Percentiles rank a stretch among this genome's conserved stretches.
These are phyloP conservation scores for Eupithecia subumbrata DNA, from an alignment of 2,888 invertebrate species.

Conservation along the genomic window DNA sequence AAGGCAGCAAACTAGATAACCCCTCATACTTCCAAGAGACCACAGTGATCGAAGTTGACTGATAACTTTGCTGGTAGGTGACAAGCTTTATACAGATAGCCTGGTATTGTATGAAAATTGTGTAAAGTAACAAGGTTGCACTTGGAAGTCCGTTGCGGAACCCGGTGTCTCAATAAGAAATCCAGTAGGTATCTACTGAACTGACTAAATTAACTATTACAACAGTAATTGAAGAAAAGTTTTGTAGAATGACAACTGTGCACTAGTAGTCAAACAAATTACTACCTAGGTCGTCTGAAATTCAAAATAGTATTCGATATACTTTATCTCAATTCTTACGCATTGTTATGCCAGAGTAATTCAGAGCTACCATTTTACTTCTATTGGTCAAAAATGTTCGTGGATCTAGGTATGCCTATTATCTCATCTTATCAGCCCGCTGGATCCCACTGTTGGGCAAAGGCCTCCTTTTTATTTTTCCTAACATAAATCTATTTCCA, in stretches of 20 bases:
- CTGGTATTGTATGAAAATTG: conserved; percentile 76
- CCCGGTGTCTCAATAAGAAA: conserved; percentile 67
- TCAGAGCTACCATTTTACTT: neutral
- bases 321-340: neutral
- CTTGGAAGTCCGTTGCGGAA: conserved; percentile 65
- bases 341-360: neutral
- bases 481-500: neutral
- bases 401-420: neutral
- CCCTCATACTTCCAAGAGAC: conserved; percentile 71
- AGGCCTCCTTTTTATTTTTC: neutral
- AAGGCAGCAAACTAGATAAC: conserved; percentile 71
- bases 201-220: conserved; percentile 9
- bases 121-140: conserved; percentile 79
- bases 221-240: conserved; percentile 8
- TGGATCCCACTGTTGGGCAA: neutral
- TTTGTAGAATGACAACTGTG: neutral
- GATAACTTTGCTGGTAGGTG: conserved; percentile 60
- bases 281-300: neutral
- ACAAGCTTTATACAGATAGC: conserved; percentile 77
- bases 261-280: too few relatives aligned
- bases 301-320: neutral
- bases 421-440: neutral
- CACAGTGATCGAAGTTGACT: conserved; percentile 66
- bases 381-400: neutral
- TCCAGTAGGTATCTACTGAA: conserved; percentile 35